phyloP scores from a whole-genome alignment of 30 jellyfish, hydroid and myxozoan genomes.

The Pelagia noctiluca region DNA sequence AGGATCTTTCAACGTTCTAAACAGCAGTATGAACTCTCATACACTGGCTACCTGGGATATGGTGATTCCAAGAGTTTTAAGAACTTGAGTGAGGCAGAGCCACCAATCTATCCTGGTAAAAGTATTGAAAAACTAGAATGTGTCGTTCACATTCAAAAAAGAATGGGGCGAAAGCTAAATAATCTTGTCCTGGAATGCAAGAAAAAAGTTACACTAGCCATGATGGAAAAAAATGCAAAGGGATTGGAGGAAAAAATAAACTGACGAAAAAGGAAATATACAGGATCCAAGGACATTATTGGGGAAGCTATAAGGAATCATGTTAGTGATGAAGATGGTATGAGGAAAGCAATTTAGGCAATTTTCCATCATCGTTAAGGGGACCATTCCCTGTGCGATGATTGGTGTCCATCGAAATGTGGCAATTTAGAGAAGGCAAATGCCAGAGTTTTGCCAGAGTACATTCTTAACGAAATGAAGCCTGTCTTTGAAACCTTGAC shows the following conservation, averaged over 20 bases:
- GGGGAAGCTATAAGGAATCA: conserved; percentile 54
- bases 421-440: too few relatives aligned
- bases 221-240: not conserved
- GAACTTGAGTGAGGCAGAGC: not conserved
- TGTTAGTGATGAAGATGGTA: conserved; percentile 31
- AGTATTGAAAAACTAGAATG: not conserved
- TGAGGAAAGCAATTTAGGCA: conserved; percentile 46
- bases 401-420: conserved; percentile 16
- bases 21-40: not conserved
- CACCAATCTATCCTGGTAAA: not conserved
- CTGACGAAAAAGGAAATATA: conserved; percentile 24
- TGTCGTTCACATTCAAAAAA: conserved; percentile 19
- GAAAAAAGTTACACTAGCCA: not conserved
- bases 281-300: conserved; percentile 48
- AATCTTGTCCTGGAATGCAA: not conserved
- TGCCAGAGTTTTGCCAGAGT: not conserved
- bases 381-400: conserved; percentile 31
- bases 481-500: conserved; percentile 7
- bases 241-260: conserved; percentile 38
- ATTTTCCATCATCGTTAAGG: conserved; percentile 17
- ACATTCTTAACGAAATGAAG: conserved; percentile 6
- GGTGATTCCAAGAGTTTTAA: not conserved
- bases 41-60: too few relatives aligned
- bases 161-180: not conserved
- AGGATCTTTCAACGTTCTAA: conserved; percentile 7